Evolutionary conservation across 2,797 vertebrate genomes (phyloP), one percentile per base, ranked within the genome.

Genomic region (Chelidonichthys spinosus): DNA sequence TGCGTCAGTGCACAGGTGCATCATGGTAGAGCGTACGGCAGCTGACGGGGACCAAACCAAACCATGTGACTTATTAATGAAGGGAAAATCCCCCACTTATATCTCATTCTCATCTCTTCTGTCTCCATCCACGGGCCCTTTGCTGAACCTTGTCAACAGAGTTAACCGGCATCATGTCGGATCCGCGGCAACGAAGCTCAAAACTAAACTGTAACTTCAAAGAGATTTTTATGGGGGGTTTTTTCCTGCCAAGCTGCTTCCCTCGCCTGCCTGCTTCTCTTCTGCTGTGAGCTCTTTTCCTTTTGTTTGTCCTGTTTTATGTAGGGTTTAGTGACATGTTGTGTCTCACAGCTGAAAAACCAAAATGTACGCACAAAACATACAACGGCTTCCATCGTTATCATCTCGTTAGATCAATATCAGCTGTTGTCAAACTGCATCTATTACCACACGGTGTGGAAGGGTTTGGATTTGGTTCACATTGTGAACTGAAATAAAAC

Each of bases 171-270:
- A 3, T 69, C 63, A 13, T 53, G 65, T 78, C 15, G 8, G 39
- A 83, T 78, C 49, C 17, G 8, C 9, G 9, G 17, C 17, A 8
- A 6, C n/a, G 44, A 72, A 8, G 39, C 18, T 59, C 60, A 47
- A 81, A 82, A 72, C 52, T 52, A 69, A 72, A 71, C 44, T 55
- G 55, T 4, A 72, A 43, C 83, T 83, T 82, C 74, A 85, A 81
- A 83, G 17, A 5, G 2, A 46, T 73, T 82, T 65, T 64, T 70
- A 81, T 70, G 76, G 36, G 36, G 14, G 35, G 43, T 46, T 65
- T 62, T 58, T 33, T 11, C 73, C 75, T 83, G 74, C 49, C 75
- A 65, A 61, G 63, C 46, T 80, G 77, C 68, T 81, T 70, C 40
- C 52, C 71, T 15, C 47, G 66, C 46, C 6, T 3, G 50, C 44